A percentile compares a stretch with the other conserved stretches of the same genome.
Evolutionary conservation across 2,797 vertebrate genomes (phyloP).

Genomic region (Tangara arthus): DNA sequence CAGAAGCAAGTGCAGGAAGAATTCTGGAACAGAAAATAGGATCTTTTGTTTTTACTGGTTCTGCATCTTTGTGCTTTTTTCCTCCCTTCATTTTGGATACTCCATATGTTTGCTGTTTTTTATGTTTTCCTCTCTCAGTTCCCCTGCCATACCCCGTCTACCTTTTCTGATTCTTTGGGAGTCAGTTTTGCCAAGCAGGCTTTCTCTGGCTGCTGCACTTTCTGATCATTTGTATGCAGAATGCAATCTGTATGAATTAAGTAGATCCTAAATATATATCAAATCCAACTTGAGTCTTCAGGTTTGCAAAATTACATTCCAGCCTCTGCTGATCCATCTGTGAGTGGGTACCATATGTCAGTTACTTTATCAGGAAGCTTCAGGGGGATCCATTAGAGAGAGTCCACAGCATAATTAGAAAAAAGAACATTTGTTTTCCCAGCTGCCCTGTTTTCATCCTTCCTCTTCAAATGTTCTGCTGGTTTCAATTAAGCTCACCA

Average conservation of each 20-base stretch:
- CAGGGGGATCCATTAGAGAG: slow-evolving; percentile 62
- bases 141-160: not conserved
- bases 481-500: slow-evolving; percentile 51
- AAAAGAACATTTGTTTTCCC: slow-evolving; percentile 70
- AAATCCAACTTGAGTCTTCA: slow-evolving; percentile 41
- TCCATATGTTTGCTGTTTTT: slow-evolving; percentile 16
- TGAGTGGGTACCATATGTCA: slow-evolving; percentile 61
- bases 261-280: slow-evolving; percentile 55
- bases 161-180: not conserved
- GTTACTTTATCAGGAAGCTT: slow-evolving; percentile 65
- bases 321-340: slow-evolving; percentile 59
- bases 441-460: slow-evolving; percentile 61
- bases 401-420: slow-evolving; percentile 57
- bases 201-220: slow-evolving; percentile 27
- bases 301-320: slow-evolving; percentile 44
- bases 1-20: not conserved
- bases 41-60: not conserved
- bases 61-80: not conserved
- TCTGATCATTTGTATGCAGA: slow-evolving; percentile 41
- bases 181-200: not conserved
- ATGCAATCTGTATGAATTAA: slow-evolving; percentile 32
- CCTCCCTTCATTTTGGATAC: not conserved
- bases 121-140: slow-evolving; percentile 1
- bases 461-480: slow-evolving; percentile 57
- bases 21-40: not conserved